A percentile compares a stretch with the other conserved stretches of the same genome.
Conservation (phyloP, 2,888 invertebrate genomes). For the Stenodera caucasica region DNA sequence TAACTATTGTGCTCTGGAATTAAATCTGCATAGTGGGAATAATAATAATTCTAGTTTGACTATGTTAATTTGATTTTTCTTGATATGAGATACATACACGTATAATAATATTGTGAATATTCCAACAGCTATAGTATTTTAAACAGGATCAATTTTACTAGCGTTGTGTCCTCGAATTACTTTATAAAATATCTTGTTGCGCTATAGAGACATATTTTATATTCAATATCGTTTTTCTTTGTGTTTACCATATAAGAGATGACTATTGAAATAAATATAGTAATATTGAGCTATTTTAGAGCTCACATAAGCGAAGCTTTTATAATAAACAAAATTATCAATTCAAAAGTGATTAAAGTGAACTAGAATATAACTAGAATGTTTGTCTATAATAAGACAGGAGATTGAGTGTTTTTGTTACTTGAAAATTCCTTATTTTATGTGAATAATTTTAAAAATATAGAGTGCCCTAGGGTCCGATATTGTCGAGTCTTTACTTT, state of each 20-base stretch:
- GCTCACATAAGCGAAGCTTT: too few species aligned
- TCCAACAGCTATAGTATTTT: slow-evolving; percentile 17
- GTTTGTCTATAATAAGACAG: background rate
- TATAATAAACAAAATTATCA: too few species aligned
- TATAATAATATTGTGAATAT: slow-evolving; percentile 13
- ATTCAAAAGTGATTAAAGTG: too few species aligned
- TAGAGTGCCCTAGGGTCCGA: slow-evolving; percentile 25
- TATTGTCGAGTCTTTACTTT: slow-evolving; percentile 24
- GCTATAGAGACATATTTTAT: slow-evolving; percentile 24
- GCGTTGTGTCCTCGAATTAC: slow-evolving; percentile 22
- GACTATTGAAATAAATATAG: slow-evolving; percentile 17
- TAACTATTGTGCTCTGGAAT: slow-evolving; percentile 19
- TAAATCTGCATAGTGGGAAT: slow-evolving; percentile 12
- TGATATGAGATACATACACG: background rate
- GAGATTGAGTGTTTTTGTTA: background rate
- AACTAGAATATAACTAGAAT: background rate
- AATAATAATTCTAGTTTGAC: slow-evolving; percentile 12
- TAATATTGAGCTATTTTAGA: slow-evolving; percentile 4
- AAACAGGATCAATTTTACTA: slow-evolving; percentile 23
- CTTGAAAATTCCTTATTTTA: slow-evolving; percentile 17
- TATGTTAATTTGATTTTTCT: slow-evolving; percentile 14
- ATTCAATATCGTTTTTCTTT: slow-evolving; percentile 21
- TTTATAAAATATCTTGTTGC: slow-evolving; percentile 19
- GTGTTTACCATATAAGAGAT: slow-evolving; percentile 17
- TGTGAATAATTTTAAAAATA: slow-evolving; percentile 28